Base-by-base conservation (phyloP, 2,113 vertebrate genomes). In the Grus americana region DNA sequence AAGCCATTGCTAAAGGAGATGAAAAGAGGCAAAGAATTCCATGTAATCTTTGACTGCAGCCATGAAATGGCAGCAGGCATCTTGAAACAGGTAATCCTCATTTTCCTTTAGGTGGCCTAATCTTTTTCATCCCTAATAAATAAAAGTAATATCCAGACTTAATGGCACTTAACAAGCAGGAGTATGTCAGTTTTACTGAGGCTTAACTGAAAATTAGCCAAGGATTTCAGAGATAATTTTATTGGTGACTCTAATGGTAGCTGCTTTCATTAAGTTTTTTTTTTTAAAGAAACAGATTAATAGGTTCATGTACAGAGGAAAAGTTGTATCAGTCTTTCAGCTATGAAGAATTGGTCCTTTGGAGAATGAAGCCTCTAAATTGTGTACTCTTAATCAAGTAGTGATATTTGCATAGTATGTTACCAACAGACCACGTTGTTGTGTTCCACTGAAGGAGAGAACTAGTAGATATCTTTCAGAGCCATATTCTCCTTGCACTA, bases 31-130 rank as follows among this genome's bases (percentile, higher is more conserved):
- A 99, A 99, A 95, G 99, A 99, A 95, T 99, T 99, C 96, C 99
- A 99, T 68, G 99, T 99, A 74, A 99, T 99, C 95, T 99, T 99
- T 93, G 99, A 99, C 97, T 99, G 99, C 86, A 99, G 99, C 90
- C 99, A 99, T 88, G 99, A 99, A 96, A 99, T 99, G 99, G 99
- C 99, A 95, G 99, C 99, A 68, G 99, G 99, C 70, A 99, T 99
- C 97, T 98, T 99, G 83, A 99, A 99, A 96, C 99, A 99, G 99
- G 99, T 99, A 98, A 98, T 80, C 26, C 66, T 84, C 38, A 44
- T 92, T 73, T 91, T 89, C 40, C 19, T 90, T 90, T 63, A 95
- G 58, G 49, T 79, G 11, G 63, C 27, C 76, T 93, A 52, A 62
- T 74, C 61, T 92, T 49, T 88, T 86, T 92, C 46, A 67, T 90